A percentile compares a stretch with the other conserved stretches of the same genome.
Conservation (phyloP, 1,140 invertebrate genomes). For the Neodiprion pinetum region DNA sequence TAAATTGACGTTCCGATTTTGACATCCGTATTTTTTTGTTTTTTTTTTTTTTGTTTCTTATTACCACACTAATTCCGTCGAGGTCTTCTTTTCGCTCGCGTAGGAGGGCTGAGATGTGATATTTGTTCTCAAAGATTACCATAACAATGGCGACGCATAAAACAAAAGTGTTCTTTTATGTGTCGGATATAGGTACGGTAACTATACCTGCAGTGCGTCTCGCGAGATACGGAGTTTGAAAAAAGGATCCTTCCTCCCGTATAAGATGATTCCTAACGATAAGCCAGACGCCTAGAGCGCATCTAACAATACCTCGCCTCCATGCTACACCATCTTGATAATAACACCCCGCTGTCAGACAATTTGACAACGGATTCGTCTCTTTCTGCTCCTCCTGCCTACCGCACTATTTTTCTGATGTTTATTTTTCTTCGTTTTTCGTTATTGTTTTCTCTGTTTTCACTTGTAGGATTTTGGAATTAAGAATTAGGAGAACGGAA, state of each 20-base stretch:
- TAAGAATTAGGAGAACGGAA: no score
- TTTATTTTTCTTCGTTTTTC: not conserved
- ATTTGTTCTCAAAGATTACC: not conserved
- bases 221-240: conserved; percentile 18
- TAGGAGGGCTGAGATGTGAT: not conserved
- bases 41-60: no score
- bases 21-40: no score
- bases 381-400: conserved; percentile 20
- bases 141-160: not conserved
- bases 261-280: not conserved
- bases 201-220: conserved; percentile 22
- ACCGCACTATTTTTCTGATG: no score
- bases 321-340: conserved; percentile 44
- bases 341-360: conserved; percentile 47
- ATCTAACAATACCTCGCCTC: not conserved
- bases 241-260: not conserved
- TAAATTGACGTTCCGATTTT: no score
- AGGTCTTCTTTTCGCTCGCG: no score
- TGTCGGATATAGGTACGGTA: not conserved
- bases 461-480: no score
- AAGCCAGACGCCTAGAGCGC: not conserved
- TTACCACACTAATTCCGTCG: no score
- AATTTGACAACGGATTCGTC: conserved; percentile 50
- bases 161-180: not conserved
- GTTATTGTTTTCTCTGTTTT: no score